A percentile compares a stretch with the other conserved stretches of the same genome.
These are phyloP conservation scores for Enteromius unitaeniatus DNA, from an alignment of 2,797 vertebrate species.

Conservation along the genomic window DNA sequence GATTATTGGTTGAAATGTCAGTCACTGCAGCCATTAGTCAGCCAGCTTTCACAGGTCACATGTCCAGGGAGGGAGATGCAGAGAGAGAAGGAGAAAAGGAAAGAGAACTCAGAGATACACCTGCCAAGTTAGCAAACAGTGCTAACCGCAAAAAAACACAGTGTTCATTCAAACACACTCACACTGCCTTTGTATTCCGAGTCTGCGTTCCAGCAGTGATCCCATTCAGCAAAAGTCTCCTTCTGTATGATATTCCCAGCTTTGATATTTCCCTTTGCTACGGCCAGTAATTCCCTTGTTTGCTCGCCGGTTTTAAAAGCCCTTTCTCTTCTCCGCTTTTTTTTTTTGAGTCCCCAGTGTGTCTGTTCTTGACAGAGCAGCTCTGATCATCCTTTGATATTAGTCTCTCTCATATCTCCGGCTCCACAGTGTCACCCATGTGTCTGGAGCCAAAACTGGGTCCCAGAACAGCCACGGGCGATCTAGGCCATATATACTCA, in stretches of 20 bases:
- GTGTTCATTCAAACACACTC: constrained; percentile 35
- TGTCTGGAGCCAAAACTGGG: constrained; percentile 50
- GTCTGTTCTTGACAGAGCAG: constrained; percentile 57
- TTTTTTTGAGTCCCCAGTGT: constrained; percentile 54
- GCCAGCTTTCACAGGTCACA: constrained; percentile 74
- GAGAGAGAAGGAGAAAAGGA: constrained; percentile 10
- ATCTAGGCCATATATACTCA: constrained; percentile 27
- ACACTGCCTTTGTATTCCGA: constrained; percentile 44
- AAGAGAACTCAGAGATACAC: constrained; percentile 45
- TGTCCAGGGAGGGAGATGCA: constrained; percentile 63
- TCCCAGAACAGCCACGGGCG: constrained; percentile 41
- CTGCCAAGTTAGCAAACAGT: constrained; percentile 51
- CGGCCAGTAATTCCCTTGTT: constrained; percentile 63
- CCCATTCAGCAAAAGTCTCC: constrained; percentile 54
- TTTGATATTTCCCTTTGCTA: constrained; percentile 60
- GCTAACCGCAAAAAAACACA: constrained; percentile 45
- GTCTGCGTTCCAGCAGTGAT: constrained; percentile 48
- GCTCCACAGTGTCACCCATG: constrained; percentile 52
- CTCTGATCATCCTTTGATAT: constrained; percentile 60
- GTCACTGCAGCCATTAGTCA: constrained; percentile 78
- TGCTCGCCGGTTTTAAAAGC: constrained; percentile 56
- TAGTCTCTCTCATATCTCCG: constrained; percentile 59
- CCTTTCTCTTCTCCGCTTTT: constrained; percentile 51
- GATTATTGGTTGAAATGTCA: constrained; percentile 84
- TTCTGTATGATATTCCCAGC: constrained; percentile 51